These are phyloP conservation scores for Sphenopsis melanotis DNA, from an alignment of 2,797 vertebrate species.

Conservation along the genomic window DNA sequence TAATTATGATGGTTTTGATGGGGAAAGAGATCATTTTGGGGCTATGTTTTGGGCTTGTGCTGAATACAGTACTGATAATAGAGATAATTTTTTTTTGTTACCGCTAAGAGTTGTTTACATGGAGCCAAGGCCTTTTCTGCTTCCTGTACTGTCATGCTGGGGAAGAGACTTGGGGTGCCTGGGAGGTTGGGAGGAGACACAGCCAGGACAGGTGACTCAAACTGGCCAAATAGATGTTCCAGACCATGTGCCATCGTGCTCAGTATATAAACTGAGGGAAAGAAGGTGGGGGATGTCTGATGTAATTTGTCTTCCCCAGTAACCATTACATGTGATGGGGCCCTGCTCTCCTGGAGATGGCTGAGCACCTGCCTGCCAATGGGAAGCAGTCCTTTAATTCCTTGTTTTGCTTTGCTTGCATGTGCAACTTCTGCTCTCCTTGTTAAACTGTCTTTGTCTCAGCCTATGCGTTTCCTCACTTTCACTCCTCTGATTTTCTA, in stretches of 20 bases:
- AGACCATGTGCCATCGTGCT: background rate
- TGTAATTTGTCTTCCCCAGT: background rate
- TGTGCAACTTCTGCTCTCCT: background rate
- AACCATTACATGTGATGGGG: background rate
- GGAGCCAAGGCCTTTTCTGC: background rate
- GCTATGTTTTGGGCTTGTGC: background rate
- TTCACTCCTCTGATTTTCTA: background rate
- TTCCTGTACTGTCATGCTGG: fast-evolving
- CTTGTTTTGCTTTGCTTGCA: background rate
- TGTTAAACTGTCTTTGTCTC: background rate
- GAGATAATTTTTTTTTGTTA: too few relatives aligned
- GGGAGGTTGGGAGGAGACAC: background rate
- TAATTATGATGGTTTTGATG: background rate
- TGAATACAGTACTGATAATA: background rate
- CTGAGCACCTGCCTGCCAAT: background rate
- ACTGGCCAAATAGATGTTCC: background rate
- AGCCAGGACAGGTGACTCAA: background rate
- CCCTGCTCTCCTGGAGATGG: background rate
- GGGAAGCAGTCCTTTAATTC: background rate
- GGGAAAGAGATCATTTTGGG: background rate
- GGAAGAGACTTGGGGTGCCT: background rate
- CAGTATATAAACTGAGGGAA: background rate
- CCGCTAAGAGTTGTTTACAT: background rate
- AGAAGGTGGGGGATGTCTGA: background rate
- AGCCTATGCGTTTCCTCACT: background rate